These are phyloP conservation scores for Epirrita christyi DNA, from an alignment of 2,888 invertebrate species.

Conservation along the genomic window DNA sequence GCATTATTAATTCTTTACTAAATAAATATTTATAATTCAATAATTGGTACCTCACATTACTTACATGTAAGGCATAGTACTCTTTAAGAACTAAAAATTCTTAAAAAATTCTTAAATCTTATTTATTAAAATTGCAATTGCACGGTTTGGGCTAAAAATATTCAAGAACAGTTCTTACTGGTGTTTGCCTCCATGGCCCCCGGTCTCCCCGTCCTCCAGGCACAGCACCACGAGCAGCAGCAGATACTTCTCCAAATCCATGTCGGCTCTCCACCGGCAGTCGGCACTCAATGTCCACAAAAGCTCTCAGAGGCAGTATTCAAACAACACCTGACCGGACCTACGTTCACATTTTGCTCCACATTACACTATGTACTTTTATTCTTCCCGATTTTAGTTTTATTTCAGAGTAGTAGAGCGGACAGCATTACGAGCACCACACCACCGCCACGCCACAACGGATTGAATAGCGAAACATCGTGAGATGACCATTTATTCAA, in stretches of 20 bases:
- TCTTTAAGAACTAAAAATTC: no score
- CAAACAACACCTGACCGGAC: constrained; percentile 48
- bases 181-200: constrained; percentile 73
- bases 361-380: constrained; percentile 59
- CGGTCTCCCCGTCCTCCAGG: constrained; percentile 64
- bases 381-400: constrained; percentile 58
- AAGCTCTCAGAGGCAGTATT: constrained; percentile 46
- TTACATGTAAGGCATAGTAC: no score
- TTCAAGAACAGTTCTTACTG: constrained; percentile 60
- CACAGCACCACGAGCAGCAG: constrained; percentile 63
- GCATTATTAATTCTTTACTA: no score
- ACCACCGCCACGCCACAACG: constrained; percentile 59
- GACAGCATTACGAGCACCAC: constrained; percentile 58
- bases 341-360: constrained; percentile 71
- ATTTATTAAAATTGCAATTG: not conserved
- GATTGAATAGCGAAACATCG: constrained; percentile 76
- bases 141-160: not conserved
- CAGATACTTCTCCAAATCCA: constrained; percentile 67
- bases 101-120: no score
- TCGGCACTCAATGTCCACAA: constrained; percentile 50
- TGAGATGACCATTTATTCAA: constrained; percentile 83
- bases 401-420: constrained; percentile 55
- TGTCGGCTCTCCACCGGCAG: constrained; percentile 37
- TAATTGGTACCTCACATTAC: no score
- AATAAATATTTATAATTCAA: no score